phyloP scores from a whole-genome alignment of 1,140 invertebrate species.

The Lethrus apterus region DNA sequence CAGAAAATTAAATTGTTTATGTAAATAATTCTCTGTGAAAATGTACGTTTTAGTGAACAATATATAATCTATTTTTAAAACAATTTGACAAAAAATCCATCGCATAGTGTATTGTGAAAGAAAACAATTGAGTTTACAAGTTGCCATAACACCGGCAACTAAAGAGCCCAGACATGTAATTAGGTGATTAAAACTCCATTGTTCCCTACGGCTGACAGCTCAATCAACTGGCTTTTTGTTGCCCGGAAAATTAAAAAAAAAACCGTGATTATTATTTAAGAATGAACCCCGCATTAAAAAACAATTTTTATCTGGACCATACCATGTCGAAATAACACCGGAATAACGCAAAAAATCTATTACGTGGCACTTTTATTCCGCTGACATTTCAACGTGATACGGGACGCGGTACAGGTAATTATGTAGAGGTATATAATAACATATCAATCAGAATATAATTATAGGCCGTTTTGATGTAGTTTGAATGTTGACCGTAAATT shows the following conservation, averaged over 20 bases:
- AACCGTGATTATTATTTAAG: slow-evolving; percentile 29
- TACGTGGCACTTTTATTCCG: neutral
- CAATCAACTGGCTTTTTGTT: slow-evolving; percentile 33
- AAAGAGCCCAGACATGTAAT: slow-evolving; percentile 33
- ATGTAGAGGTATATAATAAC: slow-evolving; percentile 34
- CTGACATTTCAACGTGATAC: slow-evolving; percentile 12
- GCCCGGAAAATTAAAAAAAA: slow-evolving; percentile 20
- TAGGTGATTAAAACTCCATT: slow-evolving; percentile 34
- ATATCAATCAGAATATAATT: slow-evolving; percentile 34
- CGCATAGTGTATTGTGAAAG: no score
- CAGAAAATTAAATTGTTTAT: no score
- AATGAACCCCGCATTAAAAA: slow-evolving; percentile 32
- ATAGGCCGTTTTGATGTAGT: slow-evolving; percentile 25
- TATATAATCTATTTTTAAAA: no score
- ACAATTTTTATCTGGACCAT: slow-evolving; percentile 29
- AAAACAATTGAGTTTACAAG: slow-evolving; percentile 31
- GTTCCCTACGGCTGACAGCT: slow-evolving; percentile 32
- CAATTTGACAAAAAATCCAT: no score
- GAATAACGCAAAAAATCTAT: slow-evolving; percentile 1
- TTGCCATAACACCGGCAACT: slow-evolving; percentile 31
- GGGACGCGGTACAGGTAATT: slow-evolving; percentile 19
- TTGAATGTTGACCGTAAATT: slow-evolving; percentile 17
- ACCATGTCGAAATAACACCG: slow-evolving; percentile 17
- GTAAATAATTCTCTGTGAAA: no score
- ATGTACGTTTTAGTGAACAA: no score